Percentiles rank a stretch among this genome's conserved stretches.
These are phyloP conservation scores for Chionomys nivalis DNA, from an alignment of 2,113 vertebrate genomes.

Conservation along the genomic window DNA sequence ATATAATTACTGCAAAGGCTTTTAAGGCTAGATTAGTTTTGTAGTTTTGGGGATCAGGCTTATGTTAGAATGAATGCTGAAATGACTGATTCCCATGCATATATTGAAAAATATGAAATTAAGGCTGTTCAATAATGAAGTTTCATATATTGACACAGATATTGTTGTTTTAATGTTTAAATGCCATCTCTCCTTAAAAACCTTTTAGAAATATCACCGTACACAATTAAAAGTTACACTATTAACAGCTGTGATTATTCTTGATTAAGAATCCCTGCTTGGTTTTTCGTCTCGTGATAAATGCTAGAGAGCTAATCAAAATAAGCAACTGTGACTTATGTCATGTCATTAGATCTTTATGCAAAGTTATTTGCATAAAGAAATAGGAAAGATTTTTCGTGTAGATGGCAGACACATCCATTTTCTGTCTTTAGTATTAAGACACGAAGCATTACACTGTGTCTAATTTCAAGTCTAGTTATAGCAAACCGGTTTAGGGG, in stretches of 20 bases:
- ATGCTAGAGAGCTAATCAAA: slow-evolving; percentile 62
- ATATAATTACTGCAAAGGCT: not conserved
- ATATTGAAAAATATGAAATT: slow-evolving; percentile 6
- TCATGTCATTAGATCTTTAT: slow-evolving; percentile 60
- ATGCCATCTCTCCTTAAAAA: slow-evolving; percentile 3
- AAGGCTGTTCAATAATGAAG: not conserved
- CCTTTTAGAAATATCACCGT: slow-evolving; percentile 23
- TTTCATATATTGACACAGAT: slow-evolving; percentile 23
- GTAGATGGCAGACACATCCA: not conserved
- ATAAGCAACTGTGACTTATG: slow-evolving; percentile 19
- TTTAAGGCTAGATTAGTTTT: slow-evolving; percentile 20
- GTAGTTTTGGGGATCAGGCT: not conserved
- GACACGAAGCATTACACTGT: not conserved
- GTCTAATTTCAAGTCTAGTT: slow-evolving; percentile 32
- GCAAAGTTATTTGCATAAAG: slow-evolving; percentile 4
- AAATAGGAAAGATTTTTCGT: not conserved
- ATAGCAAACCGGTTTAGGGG: not conserved
- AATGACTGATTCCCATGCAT: not conserved
- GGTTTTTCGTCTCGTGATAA: slow-evolving; percentile 52
- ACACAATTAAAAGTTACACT: slow-evolving; percentile 40
- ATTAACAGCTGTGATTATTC: slow-evolving; percentile 9
- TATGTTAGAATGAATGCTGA: not conserved
- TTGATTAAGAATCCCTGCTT: slow-evolving; percentile 29
- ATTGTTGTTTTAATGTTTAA: slow-evolving; percentile 45
- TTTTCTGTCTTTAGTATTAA: slow-evolving; percentile 8